phyloP scores from a whole-genome alignment of 2,113 vertebrate species.

The Monopterus albus region DNA sequence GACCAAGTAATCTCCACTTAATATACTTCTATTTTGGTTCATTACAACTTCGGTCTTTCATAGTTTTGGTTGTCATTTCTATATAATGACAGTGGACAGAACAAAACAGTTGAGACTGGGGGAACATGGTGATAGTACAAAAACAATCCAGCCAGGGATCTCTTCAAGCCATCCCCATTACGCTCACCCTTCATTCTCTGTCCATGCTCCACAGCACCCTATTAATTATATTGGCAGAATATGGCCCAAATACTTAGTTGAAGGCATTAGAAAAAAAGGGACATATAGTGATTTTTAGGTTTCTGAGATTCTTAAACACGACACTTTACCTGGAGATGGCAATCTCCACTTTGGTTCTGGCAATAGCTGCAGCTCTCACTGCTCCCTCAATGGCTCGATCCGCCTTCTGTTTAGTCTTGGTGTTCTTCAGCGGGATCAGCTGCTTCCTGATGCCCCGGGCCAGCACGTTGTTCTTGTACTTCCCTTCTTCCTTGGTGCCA shows the following conservation, averaged over 20 bases:
- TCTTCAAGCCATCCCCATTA: too few relatives aligned
- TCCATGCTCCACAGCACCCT: too few relatives aligned
- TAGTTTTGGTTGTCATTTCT: too few relatives aligned
- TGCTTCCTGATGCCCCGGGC: constrained; percentile 93
- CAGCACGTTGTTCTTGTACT: constrained; percentile 96
- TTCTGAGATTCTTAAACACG: neutral
- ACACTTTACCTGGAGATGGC: constrained; percentile 91
- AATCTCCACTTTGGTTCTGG: constrained; percentile 97
- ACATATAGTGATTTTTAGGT: neutral
- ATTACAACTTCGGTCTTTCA: too few relatives aligned
- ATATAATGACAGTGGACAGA: too few relatives aligned
- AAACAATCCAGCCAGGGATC: too few relatives aligned
- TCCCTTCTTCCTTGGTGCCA: constrained; percentile 93
- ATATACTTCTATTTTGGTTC: too few relatives aligned
- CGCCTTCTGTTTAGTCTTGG: constrained; percentile 97
- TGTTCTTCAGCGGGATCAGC: constrained; percentile 92
- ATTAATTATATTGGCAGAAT: too few relatives aligned
- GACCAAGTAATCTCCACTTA: too few relatives aligned
- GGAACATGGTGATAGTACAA: too few relatives aligned
- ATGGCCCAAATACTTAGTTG: neutral
- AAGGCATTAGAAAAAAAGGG: neutral
- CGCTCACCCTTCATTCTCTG: too few relatives aligned
- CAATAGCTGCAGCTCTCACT: constrained; percentile 91
- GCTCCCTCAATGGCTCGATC: constrained; percentile 93
- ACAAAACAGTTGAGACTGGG: too few relatives aligned